Evolutionary conservation across 1,140 invertebrate species (phyloP), one percentile per base, ranked within the genome.

Genomic region (Drosophila lacertosa): DNA sequence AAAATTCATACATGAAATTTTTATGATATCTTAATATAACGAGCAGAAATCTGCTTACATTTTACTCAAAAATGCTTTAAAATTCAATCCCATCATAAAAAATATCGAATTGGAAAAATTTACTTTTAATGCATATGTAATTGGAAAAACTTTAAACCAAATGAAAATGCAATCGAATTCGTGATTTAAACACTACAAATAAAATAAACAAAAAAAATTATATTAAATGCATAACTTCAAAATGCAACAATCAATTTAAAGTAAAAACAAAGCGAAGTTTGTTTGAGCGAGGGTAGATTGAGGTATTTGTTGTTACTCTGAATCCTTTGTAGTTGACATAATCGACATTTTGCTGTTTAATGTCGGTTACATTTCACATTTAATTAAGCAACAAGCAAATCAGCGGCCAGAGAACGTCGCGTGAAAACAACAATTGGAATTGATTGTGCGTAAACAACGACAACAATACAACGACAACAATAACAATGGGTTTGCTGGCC

Each of bases 401-500:
- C 42, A 13, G 18, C 24, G 32, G 48, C 35, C 35, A 16, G 13
- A 18, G n/a, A 54, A 22, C 48, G 40, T 50, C 42, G 47, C 65
- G 53, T 67, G 51, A 51, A 51, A 47, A 65, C 37, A 67, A 54
- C 69, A 67, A 72, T 72, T 60, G 64, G 48, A 72, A 67, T 60
- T 67, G 69, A 72, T 72, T 72, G 64, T 67, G 69, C 69, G 64
- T 72, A 66, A 71, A 44, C 53, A 40, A 40, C 16, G 2, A 3
- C 9, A 33, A 18, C 9, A 13, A 9, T 33, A 24, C 22, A 33
- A 22, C 1, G n/a, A 4, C n/a, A n/a, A n/a, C n/a, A n/a, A n/a
- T n/a, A n/a, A n/a, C n/a, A n/a, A n/a, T n/a, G n/a, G n/a, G n/a
- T n/a, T n/a, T n/a, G n/a, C n/a, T n/a, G n/a, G n/a, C n/a, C n/a